Evolutionary conservation across 92 coral and sea anemone genomes (phyloP).

Genomic region (Zoanthus sociatus): DNA sequence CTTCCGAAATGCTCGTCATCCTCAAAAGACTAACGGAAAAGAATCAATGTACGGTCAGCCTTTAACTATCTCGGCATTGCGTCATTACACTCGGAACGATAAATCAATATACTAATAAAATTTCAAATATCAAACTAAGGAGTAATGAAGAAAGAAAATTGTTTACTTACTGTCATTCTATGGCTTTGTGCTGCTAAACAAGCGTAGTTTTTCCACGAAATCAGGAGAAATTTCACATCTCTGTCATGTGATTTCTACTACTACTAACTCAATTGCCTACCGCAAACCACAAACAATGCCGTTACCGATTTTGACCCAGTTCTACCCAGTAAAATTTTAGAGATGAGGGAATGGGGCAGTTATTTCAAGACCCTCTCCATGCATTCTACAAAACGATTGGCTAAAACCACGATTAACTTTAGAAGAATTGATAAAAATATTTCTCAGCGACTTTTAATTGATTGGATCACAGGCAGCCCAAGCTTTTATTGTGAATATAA

Average conservation of each 20-base stretch:
- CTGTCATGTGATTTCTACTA: conserved; percentile 43
- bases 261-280: neutral
- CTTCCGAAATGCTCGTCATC: conserved; percentile 97
- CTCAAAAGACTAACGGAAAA: conserved; percentile 77
- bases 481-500: too few species aligned
- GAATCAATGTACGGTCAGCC: neutral
- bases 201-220: neutral
- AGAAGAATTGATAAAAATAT: too few species aligned
- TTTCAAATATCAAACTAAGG: neutral
- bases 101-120: neutral
- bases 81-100: neutral
- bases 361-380: too few species aligned
- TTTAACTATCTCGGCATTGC: neutral
- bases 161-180: conserved; percentile 34
- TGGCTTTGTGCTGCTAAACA: neutral
- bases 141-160: neutral
- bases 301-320: conserved; percentile 29
- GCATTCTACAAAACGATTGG: too few species aligned
- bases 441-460: too few species aligned
- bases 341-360: too few species aligned
- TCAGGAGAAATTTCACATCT: neutral
- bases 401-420: too few species aligned
- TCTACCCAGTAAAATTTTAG: neutral
- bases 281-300: conserved; percentile 32
- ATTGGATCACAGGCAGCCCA: too few species aligned